Evolutionary conservation across 2,113 vertebrate genomes (phyloP).

Genomic region (Ictalurus punctatus): DNA sequence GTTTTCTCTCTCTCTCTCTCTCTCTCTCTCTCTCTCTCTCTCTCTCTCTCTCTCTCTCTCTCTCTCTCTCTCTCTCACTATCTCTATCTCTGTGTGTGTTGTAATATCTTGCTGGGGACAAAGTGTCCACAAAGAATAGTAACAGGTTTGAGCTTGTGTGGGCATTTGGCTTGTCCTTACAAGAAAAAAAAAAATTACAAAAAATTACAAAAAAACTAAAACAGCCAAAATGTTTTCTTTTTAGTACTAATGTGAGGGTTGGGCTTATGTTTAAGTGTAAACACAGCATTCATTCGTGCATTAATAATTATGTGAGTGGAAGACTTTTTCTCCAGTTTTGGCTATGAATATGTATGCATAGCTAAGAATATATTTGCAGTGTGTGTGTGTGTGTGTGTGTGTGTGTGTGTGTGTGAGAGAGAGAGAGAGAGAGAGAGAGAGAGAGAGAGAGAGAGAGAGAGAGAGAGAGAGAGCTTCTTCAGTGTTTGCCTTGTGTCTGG

Average conservation of each 20-base stretch:
- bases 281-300: neutral
- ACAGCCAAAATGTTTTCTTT: neutral
- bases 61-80: neutral
- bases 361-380: neutral
- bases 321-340: neutral
- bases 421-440: too few relatives aligned
- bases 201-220: neutral
- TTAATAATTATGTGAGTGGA: neutral
- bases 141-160: neutral
- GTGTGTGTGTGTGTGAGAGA: slow-evolving; percentile 43
- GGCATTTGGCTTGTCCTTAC: neutral
- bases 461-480: neutral
- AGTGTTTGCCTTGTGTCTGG: slow-evolving; percentile 61
- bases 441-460: too few relatives aligned
- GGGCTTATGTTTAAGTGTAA: neutral
- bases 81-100: neutral
- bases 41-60: neutral
- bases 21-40: slow-evolving; percentile 1
- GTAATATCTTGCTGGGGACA: slow-evolving; percentile 35
- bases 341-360: neutral
- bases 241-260: neutral
- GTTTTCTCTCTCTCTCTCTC: neutral
- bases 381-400: neutral
- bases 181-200: neutral
- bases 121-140: neutral